phyloP scores from a whole-genome alignment of 2,113 vertebrate genomes.

The Fukomys damarensis region DNA sequence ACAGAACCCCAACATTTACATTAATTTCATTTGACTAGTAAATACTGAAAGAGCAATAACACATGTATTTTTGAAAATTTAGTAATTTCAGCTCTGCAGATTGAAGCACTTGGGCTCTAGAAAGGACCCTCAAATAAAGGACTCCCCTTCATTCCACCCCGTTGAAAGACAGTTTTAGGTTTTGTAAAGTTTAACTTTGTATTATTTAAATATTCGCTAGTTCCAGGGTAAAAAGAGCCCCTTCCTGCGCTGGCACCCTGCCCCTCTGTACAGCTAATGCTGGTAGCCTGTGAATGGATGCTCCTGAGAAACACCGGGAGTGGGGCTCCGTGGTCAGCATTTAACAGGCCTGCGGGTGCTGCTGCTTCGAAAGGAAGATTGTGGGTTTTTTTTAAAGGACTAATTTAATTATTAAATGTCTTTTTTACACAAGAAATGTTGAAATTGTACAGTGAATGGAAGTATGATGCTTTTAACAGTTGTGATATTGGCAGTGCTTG shows the following conservation, averaged over 20 bases:
- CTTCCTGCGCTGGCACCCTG: background rate
- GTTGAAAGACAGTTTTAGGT: background rate
- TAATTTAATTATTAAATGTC: background rate
- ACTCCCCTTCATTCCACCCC: background rate
- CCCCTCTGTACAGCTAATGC: background rate
- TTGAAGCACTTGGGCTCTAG: background rate
- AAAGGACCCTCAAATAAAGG: slow-evolving; percentile 8
- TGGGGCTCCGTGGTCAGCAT: background rate
- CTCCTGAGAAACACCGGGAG: background rate
- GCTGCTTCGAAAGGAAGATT: background rate
- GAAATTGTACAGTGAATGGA: background rate
- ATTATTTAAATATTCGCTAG: no score
- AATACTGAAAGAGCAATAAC: background rate
- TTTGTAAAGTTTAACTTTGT: background rate
- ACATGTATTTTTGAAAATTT: background rate
- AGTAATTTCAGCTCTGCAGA: background rate
- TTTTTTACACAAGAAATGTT: background rate
- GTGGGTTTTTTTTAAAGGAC: background rate
- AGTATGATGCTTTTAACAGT: background rate
- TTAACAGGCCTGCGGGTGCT: background rate
- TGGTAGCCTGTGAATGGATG: background rate
- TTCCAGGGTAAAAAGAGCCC: background rate
- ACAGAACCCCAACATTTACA: background rate
- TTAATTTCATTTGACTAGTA: slow-evolving; percentile 48
- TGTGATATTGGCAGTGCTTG: background rate